A percentile compares a stretch with the other conserved stretches of the same genome.
Conservation (phyloP, 2,113 vertebrate genomes). For the Neogobius melanostomus region DNA sequence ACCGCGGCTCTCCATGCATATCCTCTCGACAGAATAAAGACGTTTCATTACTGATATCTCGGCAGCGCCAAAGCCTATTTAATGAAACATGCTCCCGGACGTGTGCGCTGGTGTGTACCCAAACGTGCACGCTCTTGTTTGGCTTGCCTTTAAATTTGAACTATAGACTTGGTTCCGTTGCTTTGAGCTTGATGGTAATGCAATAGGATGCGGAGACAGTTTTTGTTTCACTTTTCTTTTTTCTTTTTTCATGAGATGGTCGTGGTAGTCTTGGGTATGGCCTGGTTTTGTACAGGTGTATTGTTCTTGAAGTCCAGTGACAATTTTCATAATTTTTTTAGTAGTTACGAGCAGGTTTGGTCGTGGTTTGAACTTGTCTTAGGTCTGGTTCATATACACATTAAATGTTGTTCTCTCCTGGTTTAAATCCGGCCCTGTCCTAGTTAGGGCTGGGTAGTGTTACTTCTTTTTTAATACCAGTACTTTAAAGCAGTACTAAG, state of each 20-base stretch:
- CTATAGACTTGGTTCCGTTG: not conserved
- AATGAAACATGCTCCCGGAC: conserved; percentile 40
- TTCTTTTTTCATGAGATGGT: conserved; percentile 19
- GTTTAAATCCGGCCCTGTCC: too few species aligned
- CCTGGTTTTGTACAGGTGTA: too few species aligned
- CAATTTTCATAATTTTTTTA: too few species aligned
- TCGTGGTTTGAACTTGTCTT: too few species aligned
- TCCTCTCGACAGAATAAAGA: conserved; percentile 53
- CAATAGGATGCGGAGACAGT: not conserved
- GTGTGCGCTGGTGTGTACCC: conserved; percentile 7
- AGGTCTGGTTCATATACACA: too few species aligned
- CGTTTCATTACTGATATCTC: conserved; percentile 48
- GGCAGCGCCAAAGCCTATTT: conserved; percentile 7
- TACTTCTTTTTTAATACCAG: too few species aligned
- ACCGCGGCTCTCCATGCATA: conserved; percentile 56
- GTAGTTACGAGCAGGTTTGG: too few species aligned
- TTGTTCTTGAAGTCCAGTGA: too few species aligned
- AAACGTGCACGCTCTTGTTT: not conserved
- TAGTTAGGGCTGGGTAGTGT: too few species aligned
- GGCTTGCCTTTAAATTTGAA: conserved; percentile 1
- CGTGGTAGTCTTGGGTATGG: not conserved
- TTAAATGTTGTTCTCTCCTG: too few species aligned
- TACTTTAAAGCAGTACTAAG: too few species aligned
- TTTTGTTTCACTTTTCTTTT: not conserved
- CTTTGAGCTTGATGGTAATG: not conserved